Conservation (phyloP, 2,113 vertebrate species). For the Budorcas taxicolor region DNA sequence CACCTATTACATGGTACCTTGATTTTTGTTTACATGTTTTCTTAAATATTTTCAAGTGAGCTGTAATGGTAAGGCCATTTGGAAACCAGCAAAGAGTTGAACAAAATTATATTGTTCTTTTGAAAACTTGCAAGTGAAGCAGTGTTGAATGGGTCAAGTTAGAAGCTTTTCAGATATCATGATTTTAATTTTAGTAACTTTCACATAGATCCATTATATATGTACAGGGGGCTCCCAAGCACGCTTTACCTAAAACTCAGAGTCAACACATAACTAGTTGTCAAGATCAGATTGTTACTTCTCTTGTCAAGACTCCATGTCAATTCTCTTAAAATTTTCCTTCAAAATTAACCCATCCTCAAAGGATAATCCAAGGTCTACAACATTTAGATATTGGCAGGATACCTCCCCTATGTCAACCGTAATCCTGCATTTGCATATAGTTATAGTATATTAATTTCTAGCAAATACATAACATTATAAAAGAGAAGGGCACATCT, state of each 20-base stretch:
- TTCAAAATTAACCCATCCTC: neutral
- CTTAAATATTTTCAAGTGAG: neutral
- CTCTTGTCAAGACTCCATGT: neutral
- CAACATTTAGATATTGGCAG: neutral
- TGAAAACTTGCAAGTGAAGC: neutral
- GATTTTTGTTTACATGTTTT: constrained; percentile 37
- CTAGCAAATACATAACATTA: neutral
- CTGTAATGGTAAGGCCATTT: neutral
- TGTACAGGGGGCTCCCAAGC: neutral
- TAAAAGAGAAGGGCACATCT: neutral
- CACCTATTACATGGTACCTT: neutral
- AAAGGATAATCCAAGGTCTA: neutral
- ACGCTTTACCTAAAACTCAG: neutral
- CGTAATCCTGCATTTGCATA: neutral
- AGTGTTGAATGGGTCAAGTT: neutral
- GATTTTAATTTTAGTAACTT: neutral
- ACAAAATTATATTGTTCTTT: neutral
- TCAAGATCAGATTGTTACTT: neutral
- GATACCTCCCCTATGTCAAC: neutral
- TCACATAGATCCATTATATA: neutral
- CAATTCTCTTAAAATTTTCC: neutral
- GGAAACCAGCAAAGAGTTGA: neutral
- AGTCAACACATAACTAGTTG: neutral
- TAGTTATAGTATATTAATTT: neutral
- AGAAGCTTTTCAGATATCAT: neutral